Evolutionary conservation across 2,888 invertebrate genomes (phyloP).

Genomic region (Lepidochrysops patricia): DNA sequence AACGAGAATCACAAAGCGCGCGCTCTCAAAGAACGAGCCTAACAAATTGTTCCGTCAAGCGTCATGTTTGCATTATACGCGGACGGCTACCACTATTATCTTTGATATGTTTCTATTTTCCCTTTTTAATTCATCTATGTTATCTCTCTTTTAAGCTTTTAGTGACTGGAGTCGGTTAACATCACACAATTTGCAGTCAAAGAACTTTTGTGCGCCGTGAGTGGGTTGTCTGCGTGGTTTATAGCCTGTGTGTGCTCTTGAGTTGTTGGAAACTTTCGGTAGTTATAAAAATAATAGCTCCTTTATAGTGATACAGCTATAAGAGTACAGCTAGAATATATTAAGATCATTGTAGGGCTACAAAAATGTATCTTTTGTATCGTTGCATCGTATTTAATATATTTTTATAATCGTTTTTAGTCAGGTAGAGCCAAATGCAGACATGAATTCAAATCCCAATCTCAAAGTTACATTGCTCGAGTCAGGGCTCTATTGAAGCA

Average conservation of each 20-base stretch:
- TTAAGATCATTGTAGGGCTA: too few species aligned
- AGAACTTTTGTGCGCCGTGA: neutral
- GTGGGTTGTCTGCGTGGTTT: neutral
- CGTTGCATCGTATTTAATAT: too few species aligned
- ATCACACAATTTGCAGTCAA: neutral
- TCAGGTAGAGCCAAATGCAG: too few species aligned
- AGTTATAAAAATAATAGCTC: too few species aligned
- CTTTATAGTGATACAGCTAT: too few species aligned
- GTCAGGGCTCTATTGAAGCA: neutral
- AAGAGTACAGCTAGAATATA: too few species aligned
- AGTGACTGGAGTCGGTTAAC: neutral
- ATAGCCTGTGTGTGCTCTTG: neutral
- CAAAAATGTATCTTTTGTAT: too few species aligned
- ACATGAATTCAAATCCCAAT: too few species aligned
- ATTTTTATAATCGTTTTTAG: too few species aligned
- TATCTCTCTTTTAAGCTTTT: constrained; percentile 13
- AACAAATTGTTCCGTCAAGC: constrained; percentile 65
- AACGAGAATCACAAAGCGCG: constrained; percentile 62
- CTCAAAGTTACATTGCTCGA: too few species aligned
- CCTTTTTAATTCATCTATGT: constrained; percentile 19
- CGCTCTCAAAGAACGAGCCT: constrained; percentile 61
- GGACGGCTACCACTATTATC: constrained; percentile 42
- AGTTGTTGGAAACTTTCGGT: too few species aligned
- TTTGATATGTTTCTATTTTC: constrained; percentile 37
- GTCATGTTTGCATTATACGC: constrained; percentile 45